phyloP scores from a whole-genome alignment of 1,140 invertebrate genomes.

The Drosophila willistoni region DNA sequence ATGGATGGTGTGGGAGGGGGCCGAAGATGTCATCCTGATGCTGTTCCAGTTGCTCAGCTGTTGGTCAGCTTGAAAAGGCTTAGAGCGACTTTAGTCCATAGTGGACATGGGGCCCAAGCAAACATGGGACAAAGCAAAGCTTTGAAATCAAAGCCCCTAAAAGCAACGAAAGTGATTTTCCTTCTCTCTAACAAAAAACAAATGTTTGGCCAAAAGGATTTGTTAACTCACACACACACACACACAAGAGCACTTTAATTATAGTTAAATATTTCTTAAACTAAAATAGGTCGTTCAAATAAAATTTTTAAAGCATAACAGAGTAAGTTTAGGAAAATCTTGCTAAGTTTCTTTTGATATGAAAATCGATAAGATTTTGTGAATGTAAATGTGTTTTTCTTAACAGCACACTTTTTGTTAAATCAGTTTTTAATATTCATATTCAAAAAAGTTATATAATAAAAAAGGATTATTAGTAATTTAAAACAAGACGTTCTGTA shows the following conservation, averaged over 20 bases:
- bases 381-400: too few species aligned
- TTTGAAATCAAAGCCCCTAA: conserved; percentile 69
- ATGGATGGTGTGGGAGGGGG: neutral
- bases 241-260: conserved; percentile 1
- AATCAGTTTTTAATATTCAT: too few species aligned
- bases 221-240: neutral
- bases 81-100: neutral
- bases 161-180: conserved; percentile 66
- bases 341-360: too few species aligned
- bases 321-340: too few species aligned
- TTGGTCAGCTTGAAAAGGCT: conserved; percentile 7
- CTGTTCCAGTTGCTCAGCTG: conserved; percentile 7
- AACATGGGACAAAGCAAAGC: conserved; percentile 14
- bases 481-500: too few species aligned
- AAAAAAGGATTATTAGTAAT: too few species aligned
- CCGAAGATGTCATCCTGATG: neutral
- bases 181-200: conserved; percentile 15
- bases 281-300: too few species aligned
- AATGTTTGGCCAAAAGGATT: conserved; percentile 12
- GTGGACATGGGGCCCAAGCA: conserved; percentile 3
- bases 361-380: too few species aligned
- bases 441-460: too few species aligned
- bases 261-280: neutral
- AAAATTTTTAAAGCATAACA: too few species aligned
- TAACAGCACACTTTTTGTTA: too few species aligned